Evolutionary conservation across 2,797 vertebrate species (phyloP).

Genomic region (Molossus alvarezi): DNA sequence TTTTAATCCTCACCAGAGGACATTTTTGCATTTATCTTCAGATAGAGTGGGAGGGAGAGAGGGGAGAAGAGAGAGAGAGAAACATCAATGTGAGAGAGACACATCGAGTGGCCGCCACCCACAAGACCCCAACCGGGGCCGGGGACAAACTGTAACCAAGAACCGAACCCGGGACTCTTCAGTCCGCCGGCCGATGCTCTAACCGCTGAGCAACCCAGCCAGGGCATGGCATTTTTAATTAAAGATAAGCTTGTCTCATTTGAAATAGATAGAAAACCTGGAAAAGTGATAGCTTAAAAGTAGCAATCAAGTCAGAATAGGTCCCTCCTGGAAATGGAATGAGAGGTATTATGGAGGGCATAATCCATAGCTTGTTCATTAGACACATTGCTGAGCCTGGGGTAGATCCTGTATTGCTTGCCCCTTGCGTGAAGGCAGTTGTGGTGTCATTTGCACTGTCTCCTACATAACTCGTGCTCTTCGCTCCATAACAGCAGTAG

Average conservation of each 20-base stretch:
- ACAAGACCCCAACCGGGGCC: too few species aligned
- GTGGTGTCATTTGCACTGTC: rapidly evolving
- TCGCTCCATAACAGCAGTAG: neutral
- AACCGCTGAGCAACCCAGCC: too few species aligned
- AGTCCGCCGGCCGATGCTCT: too few species aligned
- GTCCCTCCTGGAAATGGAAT: conserved; percentile 21
- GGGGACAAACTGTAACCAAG: too few species aligned
- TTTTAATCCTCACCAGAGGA: too few species aligned
- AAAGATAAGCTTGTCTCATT: conserved; percentile 86
- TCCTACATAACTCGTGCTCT: neutral
- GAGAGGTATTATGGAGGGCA: neutral
- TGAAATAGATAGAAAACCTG: conserved; percentile 84
- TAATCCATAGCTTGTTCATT: neutral
- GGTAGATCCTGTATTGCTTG: neutral
- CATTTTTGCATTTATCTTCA: too few species aligned
- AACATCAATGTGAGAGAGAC: too few species aligned
- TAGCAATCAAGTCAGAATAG: conserved; percentile 16
- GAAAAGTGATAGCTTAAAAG: conserved; percentile 71
- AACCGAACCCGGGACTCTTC: too few species aligned
- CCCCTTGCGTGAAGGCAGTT: neutral
- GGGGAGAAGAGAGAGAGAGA: too few species aligned
- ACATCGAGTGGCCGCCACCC: too few species aligned
- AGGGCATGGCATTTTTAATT: conserved; percentile 86
- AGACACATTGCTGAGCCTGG: neutral
- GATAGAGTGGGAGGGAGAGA: too few species aligned